phyloP scores from a whole-genome alignment of 2,113 vertebrate genomes.

The Craseonycteris thonglongyai region DNA sequence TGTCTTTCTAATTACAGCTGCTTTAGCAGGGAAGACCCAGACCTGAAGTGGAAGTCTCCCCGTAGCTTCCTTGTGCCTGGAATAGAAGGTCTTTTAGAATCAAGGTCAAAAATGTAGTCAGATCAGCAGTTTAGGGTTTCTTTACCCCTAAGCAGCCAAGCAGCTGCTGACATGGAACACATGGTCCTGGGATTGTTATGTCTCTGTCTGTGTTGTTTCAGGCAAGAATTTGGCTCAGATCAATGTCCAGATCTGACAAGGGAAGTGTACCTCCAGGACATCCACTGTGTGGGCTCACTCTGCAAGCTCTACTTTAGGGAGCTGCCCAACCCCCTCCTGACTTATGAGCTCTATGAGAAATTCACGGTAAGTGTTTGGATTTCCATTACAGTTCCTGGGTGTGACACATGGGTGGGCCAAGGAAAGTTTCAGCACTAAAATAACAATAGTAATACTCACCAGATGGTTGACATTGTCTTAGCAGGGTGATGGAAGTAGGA shows the following conservation, averaged over 20 bases:
- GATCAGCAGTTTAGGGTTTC: slow-evolving; percentile 28
- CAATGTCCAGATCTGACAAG: slow-evolving; percentile 94
- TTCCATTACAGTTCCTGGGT: slow-evolving; percentile 25
- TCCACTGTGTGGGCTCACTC: slow-evolving; percentile 98
- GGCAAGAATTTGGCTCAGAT: slow-evolving; percentile 97
- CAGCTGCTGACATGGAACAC: background rate
- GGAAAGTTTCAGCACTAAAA: slow-evolving; percentile 15
- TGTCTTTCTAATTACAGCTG: background rate
- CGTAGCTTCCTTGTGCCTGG: background rate
- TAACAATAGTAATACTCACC: background rate
- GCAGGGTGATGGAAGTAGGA: background rate
- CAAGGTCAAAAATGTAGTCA: background rate
- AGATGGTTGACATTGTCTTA: slow-evolving; percentile 44
- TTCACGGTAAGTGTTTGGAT: slow-evolving; percentile 90
- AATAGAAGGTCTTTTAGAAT: background rate
- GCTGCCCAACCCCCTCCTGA: slow-evolving; percentile 97
- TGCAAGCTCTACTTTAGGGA: slow-evolving; percentile 99
- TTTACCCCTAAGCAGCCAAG: slow-evolving; percentile 14
- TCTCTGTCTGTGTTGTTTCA: slow-evolving; percentile 78
- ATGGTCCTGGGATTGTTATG: slow-evolving; percentile 36
- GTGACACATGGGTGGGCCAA: background rate
- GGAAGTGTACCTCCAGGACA: slow-evolving; percentile 99
- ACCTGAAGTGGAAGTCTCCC: background rate
- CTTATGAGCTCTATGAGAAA: slow-evolving; percentile 96
- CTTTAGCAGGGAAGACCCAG: background rate